Base-by-base conservation (phyloP, 1,140 invertebrate species). In the Ylistrum balloti region DNA sequence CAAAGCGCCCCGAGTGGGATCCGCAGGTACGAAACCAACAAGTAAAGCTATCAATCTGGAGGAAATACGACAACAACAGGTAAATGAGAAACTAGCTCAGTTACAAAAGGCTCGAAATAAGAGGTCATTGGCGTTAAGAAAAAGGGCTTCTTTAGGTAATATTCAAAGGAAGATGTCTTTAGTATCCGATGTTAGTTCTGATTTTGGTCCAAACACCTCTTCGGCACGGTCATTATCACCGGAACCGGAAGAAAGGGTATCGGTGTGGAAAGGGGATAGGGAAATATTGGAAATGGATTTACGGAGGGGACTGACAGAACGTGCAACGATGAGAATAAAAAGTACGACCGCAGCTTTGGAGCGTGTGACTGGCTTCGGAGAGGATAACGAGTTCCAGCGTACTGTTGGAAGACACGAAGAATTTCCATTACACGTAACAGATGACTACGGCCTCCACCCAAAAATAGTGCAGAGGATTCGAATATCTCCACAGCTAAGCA, bases 401-500 rank as follows among this genome's bases (percentile, higher is more conserved):
- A 20, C 88, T 20, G 91, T 92, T n/a, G 91, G 92, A 33, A 35
- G 89, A n/a, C 90, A 92, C 20, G 90, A 91, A 0, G 93, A 94
- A n/a, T 94, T 93, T 86, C 94, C 94, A 5, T 48, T 90, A 28
- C 90, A 91, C 56, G 87, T 91, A 22, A 93, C 92, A 15, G 93
- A 93, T 0, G 93, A 94, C 89, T 94, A 93, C 34, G 86, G 92
- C 33, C 33, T 86, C 28, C 85, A 90, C 34, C 93, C 93, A 32
- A 93, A 92, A 90, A 94, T 94, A 33, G 90, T 92, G 22, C 94
- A 95, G 35, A 91, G 90, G 35, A 94, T 95, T 89, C 90, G 94
- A 11, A 95, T 95, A 20, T 94, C 94, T 32, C 94, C 94, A 0
- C 91, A 94, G 74, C 91, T 95, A n/a, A 94, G 94, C 88, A 85